Percentiles rank a stretch among this genome's conserved stretches.
Conservation (phyloP, 2,113 vertebrate genomes). For the Mormyrus lacerda region DNA sequence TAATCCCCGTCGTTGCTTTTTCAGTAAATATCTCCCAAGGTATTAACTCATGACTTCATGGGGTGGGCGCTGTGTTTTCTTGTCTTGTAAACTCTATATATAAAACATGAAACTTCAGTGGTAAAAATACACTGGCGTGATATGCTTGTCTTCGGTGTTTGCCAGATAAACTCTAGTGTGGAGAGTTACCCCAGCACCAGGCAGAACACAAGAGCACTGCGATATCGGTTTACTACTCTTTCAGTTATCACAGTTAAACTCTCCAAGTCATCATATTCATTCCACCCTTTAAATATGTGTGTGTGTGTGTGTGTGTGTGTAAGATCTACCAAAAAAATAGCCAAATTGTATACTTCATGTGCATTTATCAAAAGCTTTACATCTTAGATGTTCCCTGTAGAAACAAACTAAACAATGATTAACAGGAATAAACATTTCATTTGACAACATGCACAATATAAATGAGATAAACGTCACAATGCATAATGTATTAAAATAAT, state of each 20-base stretch:
- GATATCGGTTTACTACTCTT: conserved; percentile 14
- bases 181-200: not conserved
- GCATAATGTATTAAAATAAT: not conserved
- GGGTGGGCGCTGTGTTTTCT: not conserved
- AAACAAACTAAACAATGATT: not conserved
- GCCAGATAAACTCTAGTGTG: not conserved
- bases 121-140: conserved; percentile 58
- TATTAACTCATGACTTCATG: not conserved
- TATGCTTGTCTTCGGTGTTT: conserved; percentile 25
- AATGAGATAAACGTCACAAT: not conserved
- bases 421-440: not conserved
- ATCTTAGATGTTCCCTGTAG: not conserved
- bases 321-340: not conserved
- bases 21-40: not conserved
- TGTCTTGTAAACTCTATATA: conserved; percentile 9
- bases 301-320: not conserved
- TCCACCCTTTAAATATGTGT: not conserved
- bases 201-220: conserved; percentile 27
- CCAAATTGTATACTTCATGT: not conserved
- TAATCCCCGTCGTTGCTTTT: not conserved
- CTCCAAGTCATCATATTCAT: not conserved
- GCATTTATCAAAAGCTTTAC: not conserved
- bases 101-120: conserved; percentile 49
- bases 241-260: not conserved
- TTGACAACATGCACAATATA: not conserved